Evolutionary conservation across 2,113 vertebrate genomes (phyloP), one percentile per base, ranked within the genome.

Genomic region (Perca schrenkii): DNA sequence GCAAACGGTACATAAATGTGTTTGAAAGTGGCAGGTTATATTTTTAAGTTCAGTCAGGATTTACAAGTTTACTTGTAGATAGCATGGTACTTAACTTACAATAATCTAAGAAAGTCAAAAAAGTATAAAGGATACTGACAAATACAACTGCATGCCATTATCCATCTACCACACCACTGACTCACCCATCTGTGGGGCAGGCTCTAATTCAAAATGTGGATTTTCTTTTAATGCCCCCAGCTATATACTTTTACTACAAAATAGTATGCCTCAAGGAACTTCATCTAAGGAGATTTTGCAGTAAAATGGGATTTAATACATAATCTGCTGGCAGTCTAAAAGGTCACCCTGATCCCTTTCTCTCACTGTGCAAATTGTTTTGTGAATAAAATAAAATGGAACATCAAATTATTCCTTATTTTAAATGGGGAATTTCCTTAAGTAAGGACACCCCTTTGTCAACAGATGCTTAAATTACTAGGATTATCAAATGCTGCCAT

Each of bases 321-420:
- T 47, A 79, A 54, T 40, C 28, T 47, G 66, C 19, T 3, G n/a
- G 15, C 34, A 56, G 79, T 22, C 3, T 17, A 34, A 77, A 79
- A 67, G 66, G 31, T 84, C 70, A 78, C 52, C 15, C 57, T 56
- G 36, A 72, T 68, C 19, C 52, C 56, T 57, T 58, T 47, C 46
- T 60, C 6, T 36, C 60, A 47, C 16, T 19, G 8, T 11, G n/a
- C 11, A 8, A 67, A 21, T 19, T 57, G 8, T 58, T 72, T 49
- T 47, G 21, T 49, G 5, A 43, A 56, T 50, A 54, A 64, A 60
- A 79, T 36, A 16, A 1, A 6, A 52, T 17, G 11, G 34, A 1
- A 22, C 14, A 8, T 82, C 16, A 57, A 74, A 75, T 34, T 40
- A 1, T 0, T 49, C 19, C 19, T 46, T 5, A 34, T 46, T 73